Base-by-base conservation (phyloP, 2,113 vertebrate genomes). In the Toxotes chatareus region DNA sequence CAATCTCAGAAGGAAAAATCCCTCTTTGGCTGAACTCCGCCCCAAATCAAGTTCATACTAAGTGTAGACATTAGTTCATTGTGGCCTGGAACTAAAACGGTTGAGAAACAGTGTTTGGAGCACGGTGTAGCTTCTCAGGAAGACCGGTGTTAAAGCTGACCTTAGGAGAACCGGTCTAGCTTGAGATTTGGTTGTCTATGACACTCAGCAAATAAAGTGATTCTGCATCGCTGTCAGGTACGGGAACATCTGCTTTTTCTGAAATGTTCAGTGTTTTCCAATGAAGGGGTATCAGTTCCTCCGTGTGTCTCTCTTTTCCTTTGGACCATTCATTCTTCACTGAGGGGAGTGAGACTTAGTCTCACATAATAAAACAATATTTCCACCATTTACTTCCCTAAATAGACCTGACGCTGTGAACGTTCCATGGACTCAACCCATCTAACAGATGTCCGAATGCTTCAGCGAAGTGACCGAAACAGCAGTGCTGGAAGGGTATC, bases 351-450 rank as follows among this genome's bases (percentile, higher is more conserved):
- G 5, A 49, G 75, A 84, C 44, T 89, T 82, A 79, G 79, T 85
- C 62, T 91, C 89, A 91, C 89, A 82, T 86, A 81, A 91, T 92
- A 86, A 88, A 92, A 85, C 47, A 73, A 82, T 83, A 86, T 91
- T 91, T 91, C 72, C 90, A 87, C 17, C 67, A 83, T 83, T 69
- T 53, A 78, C 65, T 86, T 90, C 87, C 87, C 72, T 66, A 86
- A 91, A 93, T 89, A 86, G 82, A 84, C 49, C 47, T 34, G 36
- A 51, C 31, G 23, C 51, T 57, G 51, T 63, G 72, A 87, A 82
- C 62, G 59, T 83, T 87, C 66, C 61, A 87, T 10, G 23, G 73
- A 76, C 70, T 79, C 49, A 88, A 87, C 71, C 72, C 65, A 36
- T 88, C 40, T 51, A 88, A 36, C 92, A 94, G 90, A 93, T 92